A percentile compares a stretch with the other conserved stretches of the same genome.
Evolutionary conservation across 1,140 invertebrate species (phyloP).

Genomic region (Lordiphosa clarofinis): DNA sequence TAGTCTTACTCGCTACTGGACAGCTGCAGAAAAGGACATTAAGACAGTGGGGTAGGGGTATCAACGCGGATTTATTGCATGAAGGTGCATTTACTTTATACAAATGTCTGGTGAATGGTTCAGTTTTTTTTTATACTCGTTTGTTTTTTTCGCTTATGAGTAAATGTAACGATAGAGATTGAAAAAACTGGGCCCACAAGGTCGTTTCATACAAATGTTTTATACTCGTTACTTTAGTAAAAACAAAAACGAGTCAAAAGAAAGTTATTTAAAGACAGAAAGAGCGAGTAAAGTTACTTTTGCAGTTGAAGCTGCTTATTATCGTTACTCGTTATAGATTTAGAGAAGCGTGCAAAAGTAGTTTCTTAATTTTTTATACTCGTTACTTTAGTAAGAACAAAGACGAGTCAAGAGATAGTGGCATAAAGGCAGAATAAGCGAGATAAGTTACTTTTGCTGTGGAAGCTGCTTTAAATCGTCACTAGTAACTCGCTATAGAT

Average conservation of each 20-base stretch:
- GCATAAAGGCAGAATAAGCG: too few species aligned
- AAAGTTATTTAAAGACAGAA: slow-evolving; percentile 1
- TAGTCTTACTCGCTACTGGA: slow-evolving; percentile 4
- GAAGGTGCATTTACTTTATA: slow-evolving; percentile 19
- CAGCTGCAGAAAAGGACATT: neutral
- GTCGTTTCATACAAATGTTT: too few species aligned
- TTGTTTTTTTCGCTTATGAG: slow-evolving; percentile 31
- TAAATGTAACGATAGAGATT: slow-evolving; percentile 14
- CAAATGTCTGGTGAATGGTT: slow-evolving; percentile 22
- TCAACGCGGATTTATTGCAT: slow-evolving; percentile 1
- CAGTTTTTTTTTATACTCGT: neutral
- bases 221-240: neutral
- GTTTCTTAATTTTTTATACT: too few species aligned
- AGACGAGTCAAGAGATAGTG: too few species aligned
- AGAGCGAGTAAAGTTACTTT: slow-evolving; percentile 5
- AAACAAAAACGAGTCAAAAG: slow-evolving; percentile 7
- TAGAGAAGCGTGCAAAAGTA: too few species aligned
- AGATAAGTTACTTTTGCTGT: too few species aligned
- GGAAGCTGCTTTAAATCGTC: too few species aligned
- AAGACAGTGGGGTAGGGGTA: slow-evolving; percentile 1
- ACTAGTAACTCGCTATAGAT: too few species aligned
- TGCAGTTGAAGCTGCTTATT: too few species aligned
- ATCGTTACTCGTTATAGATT: slow-evolving; percentile 11
- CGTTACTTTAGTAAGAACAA: too few species aligned
- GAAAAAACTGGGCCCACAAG: neutral